Conservation (phyloP, 1,140 invertebrate species). For the Hycleus phaleratus region DNA sequence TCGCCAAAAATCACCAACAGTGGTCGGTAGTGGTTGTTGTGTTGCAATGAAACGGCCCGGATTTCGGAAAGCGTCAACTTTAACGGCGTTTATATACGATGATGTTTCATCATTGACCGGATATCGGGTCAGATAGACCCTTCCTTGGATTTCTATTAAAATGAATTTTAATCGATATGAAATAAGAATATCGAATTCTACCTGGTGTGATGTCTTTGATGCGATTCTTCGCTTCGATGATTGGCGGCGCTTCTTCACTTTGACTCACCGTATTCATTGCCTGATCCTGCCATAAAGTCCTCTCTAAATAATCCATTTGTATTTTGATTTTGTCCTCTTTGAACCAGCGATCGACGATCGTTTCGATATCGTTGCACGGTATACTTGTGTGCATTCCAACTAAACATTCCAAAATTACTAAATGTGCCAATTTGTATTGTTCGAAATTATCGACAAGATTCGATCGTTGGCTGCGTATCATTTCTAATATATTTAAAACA, state of each 20-base stretch:
- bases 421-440: slow-evolving; percentile 37
- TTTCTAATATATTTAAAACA: slow-evolving; percentile 73
- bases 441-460: slow-evolving; percentile 63
- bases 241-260: not conserved
- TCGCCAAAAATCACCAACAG: slow-evolving; percentile 50
- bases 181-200: not conserved
- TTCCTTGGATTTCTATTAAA: slow-evolving; percentile 13
- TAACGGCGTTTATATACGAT: slow-evolving; percentile 25
- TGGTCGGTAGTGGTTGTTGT: slow-evolving; percentile 44
- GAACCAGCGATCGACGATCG: not conserved
- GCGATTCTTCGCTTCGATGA: slow-evolving; percentile 19
- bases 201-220: slow-evolving; percentile 24
- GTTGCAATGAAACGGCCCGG: slow-evolving; percentile 40
- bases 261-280: slow-evolving; percentile 12
- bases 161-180: not conserved
- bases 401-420: slow-evolving; percentile 32
- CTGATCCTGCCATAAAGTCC: slow-evolving; percentile 26
- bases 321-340: not conserved
- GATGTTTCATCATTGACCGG: slow-evolving; percentile 16
- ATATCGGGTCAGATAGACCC: slow-evolving; percentile 11
- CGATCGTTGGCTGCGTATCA: slow-evolving; percentile 69
- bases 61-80: slow-evolving; percentile 24
- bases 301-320: slow-evolving; percentile 26
- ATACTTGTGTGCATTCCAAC: slow-evolving; percentile 24
- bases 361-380: slow-evolving; percentile 24